Percentiles rank a stretch among this genome's conserved stretches.
These are phyloP conservation scores for Apotomis capreana DNA, from an alignment of 2,888 invertebrate genomes.

Conservation along the genomic window DNA sequence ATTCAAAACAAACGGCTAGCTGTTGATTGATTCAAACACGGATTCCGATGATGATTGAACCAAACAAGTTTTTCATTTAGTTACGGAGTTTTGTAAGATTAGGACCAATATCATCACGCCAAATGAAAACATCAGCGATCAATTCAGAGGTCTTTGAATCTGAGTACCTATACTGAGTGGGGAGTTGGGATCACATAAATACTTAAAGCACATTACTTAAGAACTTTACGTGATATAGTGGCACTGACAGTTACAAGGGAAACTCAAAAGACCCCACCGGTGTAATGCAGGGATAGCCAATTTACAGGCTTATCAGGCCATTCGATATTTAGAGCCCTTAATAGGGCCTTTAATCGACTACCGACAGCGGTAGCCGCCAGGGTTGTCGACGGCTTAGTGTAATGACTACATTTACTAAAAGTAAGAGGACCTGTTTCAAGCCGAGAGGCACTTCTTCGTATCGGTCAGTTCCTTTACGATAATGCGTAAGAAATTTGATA, in stretches of 20 bases:
- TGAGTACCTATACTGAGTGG: no score
- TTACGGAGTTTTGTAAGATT: neutral
- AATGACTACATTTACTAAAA: conserved; percentile 14
- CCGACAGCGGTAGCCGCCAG: neutral
- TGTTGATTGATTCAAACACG: conserved; percentile 24
- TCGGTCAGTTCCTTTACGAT: neutral
- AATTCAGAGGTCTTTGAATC: no score
- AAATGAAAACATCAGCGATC: no score
- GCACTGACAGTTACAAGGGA: neutral
- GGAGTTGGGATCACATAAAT: no score
- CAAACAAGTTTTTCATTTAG: conserved; percentile 9
- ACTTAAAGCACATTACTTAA: no score
- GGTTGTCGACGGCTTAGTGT: conserved; percentile 1
- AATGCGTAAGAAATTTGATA: neutral
- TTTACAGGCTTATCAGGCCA: conserved; percentile 14
- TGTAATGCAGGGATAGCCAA: neutral
- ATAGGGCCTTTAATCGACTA: conserved; percentile 24
- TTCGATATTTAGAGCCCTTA: conserved; percentile 23
- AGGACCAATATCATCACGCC: no score
- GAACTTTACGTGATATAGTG: neutral
- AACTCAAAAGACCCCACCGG: neutral
- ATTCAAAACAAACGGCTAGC: conserved; percentile 33
- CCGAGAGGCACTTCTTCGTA: conserved; percentile 1
- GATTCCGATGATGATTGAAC: neutral
- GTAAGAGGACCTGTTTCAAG: conserved; percentile 1